Evolutionary conservation across 2,797 vertebrate species (phyloP), one percentile per base, ranked within the genome.

Genomic region (Scomberomorus guttatus): DNA sequence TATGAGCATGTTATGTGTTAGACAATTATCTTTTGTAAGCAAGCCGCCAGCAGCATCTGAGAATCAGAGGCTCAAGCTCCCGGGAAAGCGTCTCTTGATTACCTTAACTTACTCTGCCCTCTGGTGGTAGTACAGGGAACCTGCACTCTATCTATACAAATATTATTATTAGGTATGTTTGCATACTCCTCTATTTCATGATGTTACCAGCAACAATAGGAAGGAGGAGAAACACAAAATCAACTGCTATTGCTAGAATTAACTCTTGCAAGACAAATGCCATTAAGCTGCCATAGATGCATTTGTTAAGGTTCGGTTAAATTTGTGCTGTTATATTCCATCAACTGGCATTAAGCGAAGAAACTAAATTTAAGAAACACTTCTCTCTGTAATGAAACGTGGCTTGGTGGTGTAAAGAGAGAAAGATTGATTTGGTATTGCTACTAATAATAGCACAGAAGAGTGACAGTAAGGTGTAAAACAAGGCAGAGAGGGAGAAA

Each of bases 101-200:
- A 10, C 56, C 46, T 76, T 62, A 57, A 6, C 20, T 7, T 24
- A 73, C 50, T 64, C 75, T 86, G 77, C 88, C 93, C 79, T 87
- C 92, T 93, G 61, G 90, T 90, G 94, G 87, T 48, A 4, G 18
- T 18, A 7, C 8, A 61, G 15, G 8, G 15, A 61, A 77, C 13
- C 6, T 74, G 29, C 72, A 64, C 1, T 22, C 6, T 42, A 1
- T 17, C 9, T 2, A n/a, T 60, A 17, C 12, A 10, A 2, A 37
- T 2, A 24, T 17, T 24, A 37, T 17, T 25, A 18, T 27, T 20
- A n/a, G 10, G 12, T 25, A 37, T 51, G 29, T 42, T 10, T 42
- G 6, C 22, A 54, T 52, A 7, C 20, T 74, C 12, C 6, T 12
- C 22, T 50, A 12, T 62, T 71, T 50, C 0, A 10, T 8, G 22